These are phyloP conservation scores for Heliconius charithonia DNA, from an alignment of 2,888 invertebrate genomes.

Conservation along the genomic window DNA sequence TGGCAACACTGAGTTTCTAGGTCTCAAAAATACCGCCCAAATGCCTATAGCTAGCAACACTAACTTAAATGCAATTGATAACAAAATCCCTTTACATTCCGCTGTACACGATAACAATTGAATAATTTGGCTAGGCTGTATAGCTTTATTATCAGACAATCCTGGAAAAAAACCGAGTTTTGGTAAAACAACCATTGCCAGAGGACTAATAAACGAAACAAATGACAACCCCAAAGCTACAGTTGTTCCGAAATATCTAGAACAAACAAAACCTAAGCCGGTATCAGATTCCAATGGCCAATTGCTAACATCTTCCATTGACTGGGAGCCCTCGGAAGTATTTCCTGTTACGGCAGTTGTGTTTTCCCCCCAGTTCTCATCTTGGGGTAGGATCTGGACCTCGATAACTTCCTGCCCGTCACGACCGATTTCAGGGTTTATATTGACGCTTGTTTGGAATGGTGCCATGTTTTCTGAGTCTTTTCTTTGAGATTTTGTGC, in stretches of 20 bases:
- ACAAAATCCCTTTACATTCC: slow-evolving; percentile 96
- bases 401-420: slow-evolving; percentile 96
- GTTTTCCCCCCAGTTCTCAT: slow-evolving; percentile 99
- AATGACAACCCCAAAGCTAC: slow-evolving; percentile 91
- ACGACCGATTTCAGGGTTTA: slow-evolving; percentile 89
- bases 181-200: slow-evolving; percentile 97
- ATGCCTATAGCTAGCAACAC: slow-evolving; percentile 94
- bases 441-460: slow-evolving; percentile 93
- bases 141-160: slow-evolving; percentile 86
- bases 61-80: slow-evolving; percentile 95
- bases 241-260: slow-evolving; percentile 92
- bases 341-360: slow-evolving; percentile 98
- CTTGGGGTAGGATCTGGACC: slow-evolving; percentile 97
- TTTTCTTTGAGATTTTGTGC: slow-evolving; percentile 87
- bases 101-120: slow-evolving; percentile 92
- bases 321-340: slow-evolving; percentile 97
- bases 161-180: slow-evolving; percentile 94
- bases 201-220: slow-evolving; percentile 94
- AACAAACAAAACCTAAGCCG: slow-evolving; percentile 89
- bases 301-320: slow-evolving; percentile 94
- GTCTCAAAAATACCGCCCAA: slow-evolving; percentile 95
- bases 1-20: slow-evolving; percentile 93
- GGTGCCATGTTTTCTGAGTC: slow-evolving; percentile 90
- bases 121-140: slow-evolving; percentile 87
- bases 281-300: slow-evolving; percentile 90